These are phyloP conservation scores for Chiropotes sagulatus DNA, from an alignment of 2,797 vertebrate species.

Conservation along the genomic window DNA sequence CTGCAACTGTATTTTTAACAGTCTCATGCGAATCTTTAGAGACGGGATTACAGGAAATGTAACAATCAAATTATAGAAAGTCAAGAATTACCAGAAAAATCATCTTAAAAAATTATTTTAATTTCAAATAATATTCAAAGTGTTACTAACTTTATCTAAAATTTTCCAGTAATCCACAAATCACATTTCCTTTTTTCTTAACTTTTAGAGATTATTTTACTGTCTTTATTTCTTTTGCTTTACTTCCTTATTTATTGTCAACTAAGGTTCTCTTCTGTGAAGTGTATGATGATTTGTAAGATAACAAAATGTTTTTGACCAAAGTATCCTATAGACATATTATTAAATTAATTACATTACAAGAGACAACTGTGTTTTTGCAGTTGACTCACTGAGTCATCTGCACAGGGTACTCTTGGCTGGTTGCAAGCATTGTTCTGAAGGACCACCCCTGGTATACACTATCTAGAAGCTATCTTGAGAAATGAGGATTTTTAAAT, in stretches of 20 bases:
- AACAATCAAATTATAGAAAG: neutral
- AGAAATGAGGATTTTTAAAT: neutral
- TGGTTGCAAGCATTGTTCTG: neutral
- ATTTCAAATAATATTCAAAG: neutral
- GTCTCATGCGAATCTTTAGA: accelerated
- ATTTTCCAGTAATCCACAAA: neutral
- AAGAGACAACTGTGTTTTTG: neutral
- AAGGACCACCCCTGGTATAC: neutral
- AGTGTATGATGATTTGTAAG: neutral
- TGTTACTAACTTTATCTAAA: neutral
- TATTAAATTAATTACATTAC: neutral
- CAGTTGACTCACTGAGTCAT: neutral
- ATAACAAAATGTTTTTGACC: neutral
- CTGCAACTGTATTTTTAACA: accelerated
- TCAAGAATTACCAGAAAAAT: neutral
- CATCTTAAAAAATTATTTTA: neutral
- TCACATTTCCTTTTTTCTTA: neutral
- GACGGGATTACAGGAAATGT: accelerated
- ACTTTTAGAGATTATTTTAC: neutral
- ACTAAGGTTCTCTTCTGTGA: neutral
- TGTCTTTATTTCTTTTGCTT: neutral
- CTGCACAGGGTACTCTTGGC: neutral
- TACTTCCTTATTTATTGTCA: neutral
- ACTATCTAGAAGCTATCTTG: neutral
- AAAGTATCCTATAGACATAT: neutral